Percentiles rank a stretch among this genome's conserved stretches.
Evolutionary conservation across 2,888 invertebrate species (phyloP).

Genomic region (Lepidochitona cinerea): DNA sequence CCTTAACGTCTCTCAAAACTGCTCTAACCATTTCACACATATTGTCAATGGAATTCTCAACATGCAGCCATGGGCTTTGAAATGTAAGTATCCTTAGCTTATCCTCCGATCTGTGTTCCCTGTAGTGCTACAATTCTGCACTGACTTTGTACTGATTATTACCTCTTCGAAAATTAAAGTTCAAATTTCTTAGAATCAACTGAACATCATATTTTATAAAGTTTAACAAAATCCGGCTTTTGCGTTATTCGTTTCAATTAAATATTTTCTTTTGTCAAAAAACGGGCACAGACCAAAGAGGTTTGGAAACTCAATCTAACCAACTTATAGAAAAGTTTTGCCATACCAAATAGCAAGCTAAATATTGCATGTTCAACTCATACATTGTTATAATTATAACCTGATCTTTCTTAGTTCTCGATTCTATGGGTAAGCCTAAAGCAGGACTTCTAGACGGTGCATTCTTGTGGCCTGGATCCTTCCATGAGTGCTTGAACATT

Average conservation of each 20-base stretch:
- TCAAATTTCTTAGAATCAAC: no score
- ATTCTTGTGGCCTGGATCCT: neutral
- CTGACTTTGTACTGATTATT: no score
- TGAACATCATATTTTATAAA: no score
- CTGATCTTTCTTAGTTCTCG: neutral
- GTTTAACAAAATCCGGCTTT: no score
- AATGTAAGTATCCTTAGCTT: neutral
- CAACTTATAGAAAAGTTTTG: no score
- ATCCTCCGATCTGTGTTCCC: no score
- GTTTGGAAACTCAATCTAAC: no score
- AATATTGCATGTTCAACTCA: neutral
- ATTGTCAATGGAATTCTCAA: neutral
- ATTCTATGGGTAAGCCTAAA: neutral
- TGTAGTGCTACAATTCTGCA: no score
- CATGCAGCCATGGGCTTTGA: neutral
- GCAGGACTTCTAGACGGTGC: neutral
- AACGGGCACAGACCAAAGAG: no score
- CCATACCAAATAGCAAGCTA: neutral
- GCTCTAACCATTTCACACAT: neutral
- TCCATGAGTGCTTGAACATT: neutral
- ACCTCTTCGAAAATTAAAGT: no score
- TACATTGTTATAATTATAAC: neutral
- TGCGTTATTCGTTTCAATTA: no score
- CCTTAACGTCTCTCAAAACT: neutral
- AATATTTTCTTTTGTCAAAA: no score